phyloP scores from a whole-genome alignment of 2,888 invertebrate species.

The Apomyelois bistriatella region DNA sequence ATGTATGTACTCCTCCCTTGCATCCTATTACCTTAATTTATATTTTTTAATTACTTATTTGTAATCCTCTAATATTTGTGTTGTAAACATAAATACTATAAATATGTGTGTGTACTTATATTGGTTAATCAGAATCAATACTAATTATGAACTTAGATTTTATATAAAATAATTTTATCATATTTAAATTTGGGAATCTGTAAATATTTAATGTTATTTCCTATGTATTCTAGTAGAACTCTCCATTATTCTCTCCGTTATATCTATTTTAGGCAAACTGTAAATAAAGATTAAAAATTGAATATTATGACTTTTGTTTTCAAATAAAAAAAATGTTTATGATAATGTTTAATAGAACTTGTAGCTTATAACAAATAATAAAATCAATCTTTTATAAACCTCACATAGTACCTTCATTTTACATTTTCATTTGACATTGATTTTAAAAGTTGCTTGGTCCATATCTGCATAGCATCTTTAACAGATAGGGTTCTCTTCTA shows the following conservation, averaged over 20 bases:
- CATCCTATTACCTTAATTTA: too few relatives aligned
- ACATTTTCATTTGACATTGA: background rate
- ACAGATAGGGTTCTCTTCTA: background rate
- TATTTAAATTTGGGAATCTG: too few relatives aligned
- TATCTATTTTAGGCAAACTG: background rate
- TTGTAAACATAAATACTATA: too few relatives aligned
- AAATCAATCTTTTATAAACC: constrained; percentile 46
- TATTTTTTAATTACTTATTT: too few relatives aligned
- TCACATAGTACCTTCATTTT: constrained; percentile 16
- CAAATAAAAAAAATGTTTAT: constrained; percentile 24
- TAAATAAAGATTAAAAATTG: background rate
- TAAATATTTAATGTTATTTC: background rate
- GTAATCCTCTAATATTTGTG: too few relatives aligned
- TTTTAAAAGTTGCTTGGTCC: background rate
- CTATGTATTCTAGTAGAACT: background rate
- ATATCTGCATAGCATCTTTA: background rate
- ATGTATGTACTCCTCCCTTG: too few relatives aligned
- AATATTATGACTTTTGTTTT: background rate
- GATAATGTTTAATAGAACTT: constrained; percentile 47
- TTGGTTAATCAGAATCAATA: too few relatives aligned
- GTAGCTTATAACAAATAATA: constrained; percentile 45
- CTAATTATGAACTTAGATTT: too few relatives aligned
- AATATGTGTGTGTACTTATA: too few relatives aligned
- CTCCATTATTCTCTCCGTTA: background rate
- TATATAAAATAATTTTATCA: too few relatives aligned